Percentiles rank a stretch among this genome's conserved stretches.
Evolutionary conservation across 2,888 invertebrate genomes (phyloP).

Genomic region (Arctia plantaginis): DNA sequence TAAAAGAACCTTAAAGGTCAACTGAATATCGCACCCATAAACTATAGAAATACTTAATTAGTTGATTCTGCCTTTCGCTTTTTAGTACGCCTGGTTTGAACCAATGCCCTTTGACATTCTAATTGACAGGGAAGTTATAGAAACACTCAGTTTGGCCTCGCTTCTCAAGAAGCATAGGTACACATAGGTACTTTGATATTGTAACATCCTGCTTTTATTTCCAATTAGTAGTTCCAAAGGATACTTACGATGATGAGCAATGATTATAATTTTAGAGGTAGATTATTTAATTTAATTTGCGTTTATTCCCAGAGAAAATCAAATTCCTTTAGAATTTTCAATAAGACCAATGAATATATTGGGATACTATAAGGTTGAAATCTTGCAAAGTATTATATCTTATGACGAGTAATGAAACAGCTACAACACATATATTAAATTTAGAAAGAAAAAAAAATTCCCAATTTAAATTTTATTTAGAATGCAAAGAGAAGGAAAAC

Average conservation of each 20-base stretch:
- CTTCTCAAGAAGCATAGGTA: conserved; percentile 21
- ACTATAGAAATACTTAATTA: conserved; percentile 10
- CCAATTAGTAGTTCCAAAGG: not conserved
- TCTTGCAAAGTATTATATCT: too few species aligned
- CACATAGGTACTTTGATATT: conserved; percentile 6
- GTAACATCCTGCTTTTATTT: conserved; percentile 22
- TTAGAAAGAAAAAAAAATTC: too few species aligned
- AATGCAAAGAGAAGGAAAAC: too few species aligned
- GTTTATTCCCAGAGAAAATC: too few species aligned
- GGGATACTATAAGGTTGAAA: too few species aligned
- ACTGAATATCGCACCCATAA: conserved; percentile 10
- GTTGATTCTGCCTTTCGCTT: conserved; percentile 20
- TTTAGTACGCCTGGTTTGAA: conserved; percentile 14
- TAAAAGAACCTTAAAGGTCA: not conserved
- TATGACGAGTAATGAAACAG: too few species aligned
- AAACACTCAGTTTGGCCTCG: conserved; percentile 14
- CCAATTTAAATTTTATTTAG: too few species aligned
- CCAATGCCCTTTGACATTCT: conserved; percentile 21
- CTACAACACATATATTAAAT: too few species aligned
- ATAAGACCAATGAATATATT: too few species aligned
- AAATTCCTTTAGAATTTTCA: too few species aligned
- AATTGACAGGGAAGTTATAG: conserved; percentile 23
- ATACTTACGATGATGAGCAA: not conserved
- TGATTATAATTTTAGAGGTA: not conserved
- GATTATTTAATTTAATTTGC: too few species aligned